A percentile compares a stretch with the other conserved stretches of the same genome.
These are phyloP conservation scores for Telmatherina bonti DNA, from an alignment of 2,797 vertebrate species.

Conservation along the genomic window DNA sequence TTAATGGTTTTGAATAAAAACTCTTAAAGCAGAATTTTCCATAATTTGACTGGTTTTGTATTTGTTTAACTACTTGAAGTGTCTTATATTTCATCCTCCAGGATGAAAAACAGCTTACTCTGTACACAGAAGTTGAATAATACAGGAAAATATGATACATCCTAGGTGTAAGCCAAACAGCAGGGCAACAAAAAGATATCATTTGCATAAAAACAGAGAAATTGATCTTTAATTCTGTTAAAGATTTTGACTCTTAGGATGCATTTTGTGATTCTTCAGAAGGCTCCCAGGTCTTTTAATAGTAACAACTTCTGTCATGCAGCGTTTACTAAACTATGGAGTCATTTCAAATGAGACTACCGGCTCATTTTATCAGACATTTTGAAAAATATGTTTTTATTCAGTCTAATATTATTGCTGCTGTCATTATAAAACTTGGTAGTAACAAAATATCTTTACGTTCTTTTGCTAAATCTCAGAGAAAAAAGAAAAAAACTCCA, in stretches of 20 bases:
- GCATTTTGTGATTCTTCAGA: neutral
- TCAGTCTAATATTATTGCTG: neutral
- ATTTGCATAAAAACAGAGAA: neutral
- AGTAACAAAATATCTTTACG: neutral
- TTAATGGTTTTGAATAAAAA: neutral
- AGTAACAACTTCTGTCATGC: neutral
- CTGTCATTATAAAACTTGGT: neutral
- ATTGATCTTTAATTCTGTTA: too few species aligned
- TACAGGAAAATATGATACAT: neutral
- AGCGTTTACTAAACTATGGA: neutral
- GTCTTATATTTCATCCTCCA: too few species aligned
- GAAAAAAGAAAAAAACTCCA: constrained; percentile 36
- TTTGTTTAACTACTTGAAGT: too few species aligned
- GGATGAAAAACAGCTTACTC: too few species aligned
- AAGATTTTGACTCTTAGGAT: neutral
- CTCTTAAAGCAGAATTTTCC: neutral
- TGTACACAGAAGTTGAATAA: neutral
- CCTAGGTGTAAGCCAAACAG: neutral
- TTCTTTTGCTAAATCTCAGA: neutral
- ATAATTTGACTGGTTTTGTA: neutral
- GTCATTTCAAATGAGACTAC: neutral
- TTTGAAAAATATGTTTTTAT: neutral
- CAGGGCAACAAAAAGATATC: neutral
- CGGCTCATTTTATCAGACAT: neutral
- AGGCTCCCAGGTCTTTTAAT: neutral